Base-by-base conservation (phyloP, 2,113 vertebrate genomes). In the Festucalex cinctus region DNA sequence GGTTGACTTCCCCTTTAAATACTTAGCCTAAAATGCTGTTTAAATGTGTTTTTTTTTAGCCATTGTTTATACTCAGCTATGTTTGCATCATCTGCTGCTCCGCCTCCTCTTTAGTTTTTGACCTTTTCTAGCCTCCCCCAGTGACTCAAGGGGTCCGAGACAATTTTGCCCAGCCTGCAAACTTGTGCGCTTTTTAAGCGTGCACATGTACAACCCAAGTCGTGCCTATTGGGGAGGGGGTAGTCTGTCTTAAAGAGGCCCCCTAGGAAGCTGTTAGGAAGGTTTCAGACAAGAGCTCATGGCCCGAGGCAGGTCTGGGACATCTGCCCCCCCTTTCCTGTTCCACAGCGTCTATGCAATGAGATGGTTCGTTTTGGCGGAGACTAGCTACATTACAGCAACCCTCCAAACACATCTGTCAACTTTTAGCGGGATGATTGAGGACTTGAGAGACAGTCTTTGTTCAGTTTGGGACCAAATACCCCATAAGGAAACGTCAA, bases 301-400 rank as follows among this genome's bases (percentile, higher is more conserved):
- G 71, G 81, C 87, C 86, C 2, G 39, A 69, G 75, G 88, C 86
- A 67, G 22, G 71, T 43, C 73, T 77, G 63, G 81, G 84, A 88
- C 88, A 89, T 87, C 88, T 89, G 89, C 77, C 84, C 71, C 32
- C 78, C 84, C 67, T 81, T 82, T 83, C 79, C 71, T 79, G 72
- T 78, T 77, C 37, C 69, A 73, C 48, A 72, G 69, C 70, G 54
- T 73, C 59, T 69, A 69, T 36, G 32, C 67, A 63, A 64, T 69
- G 70, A 77, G 22, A 28, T 19, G 69, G 65, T 63, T 75, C 28
- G 14, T 77, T 79, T 43, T 56, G 63, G 58, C 62, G 16, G 12
- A 48, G 44, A 20, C n/a, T n/a, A n/a, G 83, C 63, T 49, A 69
- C 77, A 57, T 57, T n/a, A n/a, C n/a, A n/a, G n/a, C n/a, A n/a